phyloP scores from a whole-genome alignment of 2,888 invertebrate species.

The Ptilodon capucinus region DNA sequence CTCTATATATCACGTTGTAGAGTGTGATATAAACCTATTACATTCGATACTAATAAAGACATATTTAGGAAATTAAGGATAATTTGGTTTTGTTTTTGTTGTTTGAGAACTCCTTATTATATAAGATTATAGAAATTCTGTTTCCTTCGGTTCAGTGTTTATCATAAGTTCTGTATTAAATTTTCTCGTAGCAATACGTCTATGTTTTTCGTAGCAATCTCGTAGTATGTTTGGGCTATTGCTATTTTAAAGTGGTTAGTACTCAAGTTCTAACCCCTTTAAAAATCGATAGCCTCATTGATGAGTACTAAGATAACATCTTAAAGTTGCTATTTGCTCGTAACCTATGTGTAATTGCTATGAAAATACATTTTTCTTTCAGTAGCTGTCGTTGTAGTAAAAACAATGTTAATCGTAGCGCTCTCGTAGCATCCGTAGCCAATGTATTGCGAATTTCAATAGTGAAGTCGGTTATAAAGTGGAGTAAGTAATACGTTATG shows the following conservation, averaged over 20 bases:
- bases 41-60: background rate
- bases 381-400: conserved; percentile 9
- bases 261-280: too few species aligned
- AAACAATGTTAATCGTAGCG: conserved; percentile 16
- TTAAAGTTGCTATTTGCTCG: too few species aligned
- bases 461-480: conserved; percentile 2
- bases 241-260: too few species aligned
- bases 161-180: too few species aligned
- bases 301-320: too few species aligned
- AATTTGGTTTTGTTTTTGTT: too few species aligned
- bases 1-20: conserved; percentile 54
- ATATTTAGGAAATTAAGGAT: too few species aligned
- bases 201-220: background rate
- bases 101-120: too few species aligned
- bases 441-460: conserved; percentile 7
- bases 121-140: too few species aligned
- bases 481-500: background rate
- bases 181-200: background rate
- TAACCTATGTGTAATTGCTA: too few species aligned
- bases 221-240: background rate
- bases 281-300: too few species aligned
- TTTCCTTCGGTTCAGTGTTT: too few species aligned
- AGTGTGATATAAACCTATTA: conserved; percentile 38
- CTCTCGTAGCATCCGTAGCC: conserved; percentile 11
- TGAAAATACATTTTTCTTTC: background rate